Percentiles rank a stretch among this genome's conserved stretches.
phyloP scores from a whole-genome alignment of 2,113 vertebrate genomes.

The Cisticola juncidis region DNA sequence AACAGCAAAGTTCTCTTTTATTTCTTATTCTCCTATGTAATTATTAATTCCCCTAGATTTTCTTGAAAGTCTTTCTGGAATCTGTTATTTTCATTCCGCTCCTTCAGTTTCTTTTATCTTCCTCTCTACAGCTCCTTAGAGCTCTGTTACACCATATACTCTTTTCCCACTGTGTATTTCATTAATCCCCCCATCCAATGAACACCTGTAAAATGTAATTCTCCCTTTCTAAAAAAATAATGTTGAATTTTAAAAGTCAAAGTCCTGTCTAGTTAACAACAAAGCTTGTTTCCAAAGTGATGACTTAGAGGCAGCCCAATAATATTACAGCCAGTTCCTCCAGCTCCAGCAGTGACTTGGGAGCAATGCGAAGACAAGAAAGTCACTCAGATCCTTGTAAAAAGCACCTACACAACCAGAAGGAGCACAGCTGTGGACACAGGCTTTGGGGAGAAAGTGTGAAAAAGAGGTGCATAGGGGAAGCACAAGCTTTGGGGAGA shows the following conservation, averaged over 20 bases:
- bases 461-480: neutral
- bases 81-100: neutral
- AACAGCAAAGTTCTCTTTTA: neutral
- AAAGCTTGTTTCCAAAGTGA: neutral
- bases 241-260: neutral
- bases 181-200: neutral
- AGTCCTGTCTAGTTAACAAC: neutral
- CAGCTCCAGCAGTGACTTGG: neutral
- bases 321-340: neutral
- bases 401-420: neutral
- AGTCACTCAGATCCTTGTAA: neutral
- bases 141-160: neutral
- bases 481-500: neutral
- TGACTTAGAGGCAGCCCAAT: neutral
- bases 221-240: rapidly evolving
- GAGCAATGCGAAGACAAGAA: neutral
- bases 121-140: neutral
- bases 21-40: conserved; percentile 21
- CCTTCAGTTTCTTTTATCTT: conserved; percentile 28
- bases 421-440: rapidly evolving
- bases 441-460: neutral
- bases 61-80: neutral
- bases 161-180: neutral
- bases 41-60: neutral
- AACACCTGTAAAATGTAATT: neutral